These are phyloP conservation scores for Xanthia icteritia DNA, from an alignment of 2,888 invertebrate genomes.

Conservation along the genomic window DNA sequence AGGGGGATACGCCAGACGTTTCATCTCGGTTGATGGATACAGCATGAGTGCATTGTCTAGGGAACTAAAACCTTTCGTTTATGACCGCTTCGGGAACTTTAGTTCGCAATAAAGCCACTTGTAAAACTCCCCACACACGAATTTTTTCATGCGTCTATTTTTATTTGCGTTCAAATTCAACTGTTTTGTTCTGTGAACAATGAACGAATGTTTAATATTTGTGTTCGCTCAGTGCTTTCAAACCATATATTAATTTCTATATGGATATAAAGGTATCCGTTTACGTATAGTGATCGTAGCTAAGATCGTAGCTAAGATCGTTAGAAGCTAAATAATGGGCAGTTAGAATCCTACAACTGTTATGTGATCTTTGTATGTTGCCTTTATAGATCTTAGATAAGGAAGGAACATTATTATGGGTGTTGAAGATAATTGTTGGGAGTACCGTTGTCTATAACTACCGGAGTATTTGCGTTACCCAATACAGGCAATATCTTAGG, in stretches of 20 bases:
- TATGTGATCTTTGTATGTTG: conserved; percentile 49
- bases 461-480: conserved; percentile 35
- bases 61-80: conserved; percentile 72
- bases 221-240: conserved; percentile 7
- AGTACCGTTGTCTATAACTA: conserved; percentile 49
- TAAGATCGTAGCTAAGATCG: conserved; percentile 41
- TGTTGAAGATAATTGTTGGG: conserved; percentile 42
- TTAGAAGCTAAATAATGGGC: conserved; percentile 46
- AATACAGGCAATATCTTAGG: conserved; percentile 36
- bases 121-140: conserved; percentile 64
- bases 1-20: conserved; percentile 68
- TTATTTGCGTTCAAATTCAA: conserved; percentile 58
- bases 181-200: conserved; percentile 45
- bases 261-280: conserved; percentile 42
- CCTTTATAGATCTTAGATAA: conserved; percentile 48
- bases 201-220: conserved; percentile 40
- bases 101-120: conserved; percentile 71
- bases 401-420: conserved; percentile 40
- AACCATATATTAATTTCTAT: conserved; percentile 39
- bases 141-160: conserved; percentile 66
- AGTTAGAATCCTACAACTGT: conserved; percentile 39
- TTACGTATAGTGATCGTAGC: conserved; percentile 48
- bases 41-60: conserved; percentile 78
- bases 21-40: conserved; percentile 79
- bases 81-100: conserved; percentile 61